A percentile compares a stretch with the other conserved stretches of the same genome.
Conservation (phyloP, 2,888 invertebrate species). For the Bruchidius siliquastri region DNA sequence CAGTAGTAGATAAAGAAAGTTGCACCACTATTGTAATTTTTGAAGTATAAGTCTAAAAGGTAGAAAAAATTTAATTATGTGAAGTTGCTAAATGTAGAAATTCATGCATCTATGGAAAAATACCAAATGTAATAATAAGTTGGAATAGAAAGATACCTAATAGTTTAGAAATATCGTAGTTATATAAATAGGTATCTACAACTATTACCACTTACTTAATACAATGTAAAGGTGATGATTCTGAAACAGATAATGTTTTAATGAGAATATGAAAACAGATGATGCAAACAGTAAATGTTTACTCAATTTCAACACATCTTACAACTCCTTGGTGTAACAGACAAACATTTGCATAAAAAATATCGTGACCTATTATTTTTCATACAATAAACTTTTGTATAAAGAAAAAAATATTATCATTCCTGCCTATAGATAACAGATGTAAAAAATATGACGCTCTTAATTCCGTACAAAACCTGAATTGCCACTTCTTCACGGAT, state of each 20-base stretch:
- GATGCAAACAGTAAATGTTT: too few relatives aligned
- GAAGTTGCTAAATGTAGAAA: background rate
- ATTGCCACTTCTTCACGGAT: too few relatives aligned
- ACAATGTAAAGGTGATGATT: slow-evolving; percentile 31
- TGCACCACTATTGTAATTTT: background rate
- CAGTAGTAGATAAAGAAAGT: background rate
- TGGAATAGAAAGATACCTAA: slow-evolving; percentile 11
- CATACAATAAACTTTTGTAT: too few relatives aligned
- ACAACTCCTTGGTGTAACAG: too few relatives aligned
- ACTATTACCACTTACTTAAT: slow-evolving; percentile 32
- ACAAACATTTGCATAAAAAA: too few relatives aligned
- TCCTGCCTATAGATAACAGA: too few relatives aligned
- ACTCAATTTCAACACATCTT: too few relatives aligned
- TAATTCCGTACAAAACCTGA: too few relatives aligned
- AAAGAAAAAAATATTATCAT: too few relatives aligned
- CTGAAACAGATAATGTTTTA: slow-evolving; percentile 28
- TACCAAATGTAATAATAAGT: slow-evolving; percentile 4
- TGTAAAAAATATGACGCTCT: too few relatives aligned
- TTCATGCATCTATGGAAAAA: background rate
- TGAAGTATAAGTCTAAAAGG: background rate
- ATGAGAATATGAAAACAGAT: slow-evolving; percentile 4
- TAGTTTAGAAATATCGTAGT: slow-evolving; percentile 6
- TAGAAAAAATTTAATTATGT: background rate
- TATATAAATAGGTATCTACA: slow-evolving; percentile 13
- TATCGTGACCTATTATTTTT: too few relatives aligned